Conservation (phyloP, 2,113 vertebrate genomes). For the Oophaga pumilio region DNA sequence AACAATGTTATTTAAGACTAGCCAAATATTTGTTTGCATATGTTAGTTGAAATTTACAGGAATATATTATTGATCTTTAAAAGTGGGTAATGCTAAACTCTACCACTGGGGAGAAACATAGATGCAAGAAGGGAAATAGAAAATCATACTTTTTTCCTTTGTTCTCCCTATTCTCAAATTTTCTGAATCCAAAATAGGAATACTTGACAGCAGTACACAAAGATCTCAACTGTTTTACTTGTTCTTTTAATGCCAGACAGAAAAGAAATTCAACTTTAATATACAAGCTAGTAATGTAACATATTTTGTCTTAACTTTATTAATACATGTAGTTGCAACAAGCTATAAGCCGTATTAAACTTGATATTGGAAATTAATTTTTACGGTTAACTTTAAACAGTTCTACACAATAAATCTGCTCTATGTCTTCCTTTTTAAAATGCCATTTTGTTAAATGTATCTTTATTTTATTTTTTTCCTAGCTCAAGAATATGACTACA, state of each 20-base stretch:
- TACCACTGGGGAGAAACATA: not conserved
- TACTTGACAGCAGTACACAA: not conserved
- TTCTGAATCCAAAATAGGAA: not conserved
- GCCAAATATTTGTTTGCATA: not conserved
- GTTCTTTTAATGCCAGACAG: not conserved
- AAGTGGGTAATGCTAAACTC: not conserved
- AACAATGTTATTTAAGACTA: not conserved
- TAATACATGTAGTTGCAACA: not conserved
- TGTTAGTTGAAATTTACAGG: not conserved
- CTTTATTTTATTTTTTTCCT: not conserved
- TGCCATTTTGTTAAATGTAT: not conserved
- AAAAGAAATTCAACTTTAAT: not conserved
- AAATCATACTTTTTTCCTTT: not conserved
- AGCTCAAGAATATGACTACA: slow-evolving; percentile 45
- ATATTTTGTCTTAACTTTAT: not conserved
- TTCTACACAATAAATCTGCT: not conserved
- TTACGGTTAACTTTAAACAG: not conserved
- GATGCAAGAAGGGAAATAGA: not conserved
- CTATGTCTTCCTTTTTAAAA: not conserved
- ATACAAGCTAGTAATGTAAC: not conserved
- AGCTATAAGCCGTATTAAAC: too few species aligned
- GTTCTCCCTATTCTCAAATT: not conserved
- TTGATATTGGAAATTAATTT: not conserved
- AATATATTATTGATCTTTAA: not conserved
- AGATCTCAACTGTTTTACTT: not conserved